Evolutionary conservation across 2,797 vertebrate genomes (phyloP), one percentile per base, ranked within the genome.

Genomic region (Sebastes trivittatus): DNA sequence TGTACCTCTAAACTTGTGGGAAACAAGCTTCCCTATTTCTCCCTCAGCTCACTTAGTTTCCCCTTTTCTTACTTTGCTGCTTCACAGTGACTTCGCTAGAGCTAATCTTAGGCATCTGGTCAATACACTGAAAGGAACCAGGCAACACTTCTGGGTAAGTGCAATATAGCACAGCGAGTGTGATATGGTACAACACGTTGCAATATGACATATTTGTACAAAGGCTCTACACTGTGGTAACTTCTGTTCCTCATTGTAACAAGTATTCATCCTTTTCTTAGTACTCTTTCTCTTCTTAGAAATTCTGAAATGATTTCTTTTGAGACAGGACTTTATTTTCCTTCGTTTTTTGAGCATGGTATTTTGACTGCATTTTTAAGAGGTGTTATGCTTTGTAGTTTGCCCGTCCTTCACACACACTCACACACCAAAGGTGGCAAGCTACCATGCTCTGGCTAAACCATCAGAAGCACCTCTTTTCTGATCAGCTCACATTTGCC

Each of bases 21-120:
- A 82, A 77, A 74, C 55, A 7, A 80, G 70, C 70, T 82, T 89
- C 84, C 59, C 42, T 77, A 89, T 84, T 86, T 80, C 58, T 84
- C 23, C 29, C 58, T 52, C 11, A 5, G 84, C 32, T 88, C 10
- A 29, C 66, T 81, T 55, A 49, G 71, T 89, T 92, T 86, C 89
- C 84, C 46, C 87, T 91, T 93, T 91, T 86, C 55, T 82, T 42
- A 63, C 60, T 75, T 67, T 83, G 86, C 81, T 77, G 66, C 13
- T 42, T 92, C 88, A 90, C 27, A 3, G 82, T 92, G 88, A 89
- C 81, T 77, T 25, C 16, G 76, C 77, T 68, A 34, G 7, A 80
- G 65, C 49, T 81, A 73, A 79, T 88, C 68, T 70, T 16, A 73
- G 61, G 34, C 54, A 68, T 65, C 55, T 36, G 42, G 55, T 75